Evolutionary conservation across 2,797 vertebrate species (phyloP).

Genomic region (Gila robusta): DNA sequence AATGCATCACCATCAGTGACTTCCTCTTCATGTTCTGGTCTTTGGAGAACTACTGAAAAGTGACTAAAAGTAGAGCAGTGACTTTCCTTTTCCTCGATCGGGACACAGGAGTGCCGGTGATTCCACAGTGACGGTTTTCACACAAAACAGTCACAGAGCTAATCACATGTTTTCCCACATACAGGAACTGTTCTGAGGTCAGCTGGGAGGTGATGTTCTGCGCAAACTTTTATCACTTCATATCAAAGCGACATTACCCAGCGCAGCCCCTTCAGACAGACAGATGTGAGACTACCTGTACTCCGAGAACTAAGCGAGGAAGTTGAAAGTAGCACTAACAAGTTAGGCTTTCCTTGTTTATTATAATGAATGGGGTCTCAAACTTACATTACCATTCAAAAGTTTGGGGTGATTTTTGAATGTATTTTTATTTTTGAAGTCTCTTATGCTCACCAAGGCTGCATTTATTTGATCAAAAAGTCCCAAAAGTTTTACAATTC

Average conservation of each 20-base stretch:
- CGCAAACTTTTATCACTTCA: background rate
- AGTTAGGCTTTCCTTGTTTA: background rate
- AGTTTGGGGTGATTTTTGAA: background rate
- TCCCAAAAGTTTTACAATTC: too few species aligned
- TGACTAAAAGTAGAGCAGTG: constrained; percentile 36
- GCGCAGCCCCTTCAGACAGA: background rate
- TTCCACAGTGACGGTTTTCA: constrained; percentile 9
- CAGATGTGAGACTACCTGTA: background rate
- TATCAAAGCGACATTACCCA: constrained; percentile 20
- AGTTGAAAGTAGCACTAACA: background rate
- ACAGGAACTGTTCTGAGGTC: constrained; percentile 13
- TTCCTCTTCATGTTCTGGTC: constrained; percentile 44
- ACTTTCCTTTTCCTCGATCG: background rate
- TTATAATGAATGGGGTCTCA: background rate
- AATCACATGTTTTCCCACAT: constrained; percentile 6
- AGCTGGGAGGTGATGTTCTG: constrained; percentile 22
- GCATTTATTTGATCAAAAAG: background rate
- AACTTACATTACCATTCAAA: background rate
- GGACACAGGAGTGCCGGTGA: background rate
- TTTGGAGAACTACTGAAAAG: constrained; percentile 41
- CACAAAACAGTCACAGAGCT: constrained; percentile 26
- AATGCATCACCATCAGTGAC: constrained; percentile 52
- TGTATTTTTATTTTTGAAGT: background rate
- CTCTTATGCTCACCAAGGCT: background rate
- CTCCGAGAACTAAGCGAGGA: background rate